A percentile compares a stretch with the other conserved stretches of the same genome.
phyloP scores from a whole-genome alignment of 2,888 invertebrate genomes.

The Phortica magna region DNA sequence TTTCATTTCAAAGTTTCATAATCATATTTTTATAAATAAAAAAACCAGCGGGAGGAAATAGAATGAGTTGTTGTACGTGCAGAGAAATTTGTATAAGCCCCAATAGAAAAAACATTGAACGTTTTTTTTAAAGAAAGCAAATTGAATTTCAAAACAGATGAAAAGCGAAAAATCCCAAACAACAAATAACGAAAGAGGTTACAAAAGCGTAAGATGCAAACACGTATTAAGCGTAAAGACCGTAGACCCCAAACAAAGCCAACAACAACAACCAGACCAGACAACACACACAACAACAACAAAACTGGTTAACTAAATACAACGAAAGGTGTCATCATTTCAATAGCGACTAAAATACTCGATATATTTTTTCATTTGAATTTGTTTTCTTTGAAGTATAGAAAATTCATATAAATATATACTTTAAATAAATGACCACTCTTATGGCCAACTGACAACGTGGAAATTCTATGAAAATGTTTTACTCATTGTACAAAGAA shows the following conservation, averaged over 20 bases:
- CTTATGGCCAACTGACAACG: too few species aligned
- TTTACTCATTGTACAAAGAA: too few species aligned
- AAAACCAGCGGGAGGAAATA: constrained; percentile 45
- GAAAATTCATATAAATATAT: too few species aligned
- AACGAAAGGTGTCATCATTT: too few species aligned
- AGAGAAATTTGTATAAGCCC: too few species aligned
- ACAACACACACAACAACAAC: too few species aligned
- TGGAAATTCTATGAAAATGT: too few species aligned
- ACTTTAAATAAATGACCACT: too few species aligned
- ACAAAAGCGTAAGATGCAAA: constrained; percentile 64
- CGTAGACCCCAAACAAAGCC: constrained; percentile 31
- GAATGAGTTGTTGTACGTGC: constrained; percentile 30
- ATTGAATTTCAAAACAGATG: constrained; percentile 66
- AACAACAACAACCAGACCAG: neutral
- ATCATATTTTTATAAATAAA: constrained; percentile 9
- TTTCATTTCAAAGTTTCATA: constrained; percentile 1
- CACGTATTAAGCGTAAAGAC: constrained; percentile 67
- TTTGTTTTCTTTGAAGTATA: too few species aligned
- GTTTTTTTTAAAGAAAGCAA: constrained; percentile 64
- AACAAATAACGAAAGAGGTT: constrained; percentile 68
- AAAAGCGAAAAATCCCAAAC: constrained; percentile 22
- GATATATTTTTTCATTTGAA: too few species aligned
- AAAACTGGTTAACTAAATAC: too few species aligned
- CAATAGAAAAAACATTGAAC: constrained; percentile 33
- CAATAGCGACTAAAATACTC: too few species aligned